These are phyloP conservation scores for Hylaea fasciaria DNA, from an alignment of 2,888 invertebrate species.

Conservation along the genomic window DNA sequence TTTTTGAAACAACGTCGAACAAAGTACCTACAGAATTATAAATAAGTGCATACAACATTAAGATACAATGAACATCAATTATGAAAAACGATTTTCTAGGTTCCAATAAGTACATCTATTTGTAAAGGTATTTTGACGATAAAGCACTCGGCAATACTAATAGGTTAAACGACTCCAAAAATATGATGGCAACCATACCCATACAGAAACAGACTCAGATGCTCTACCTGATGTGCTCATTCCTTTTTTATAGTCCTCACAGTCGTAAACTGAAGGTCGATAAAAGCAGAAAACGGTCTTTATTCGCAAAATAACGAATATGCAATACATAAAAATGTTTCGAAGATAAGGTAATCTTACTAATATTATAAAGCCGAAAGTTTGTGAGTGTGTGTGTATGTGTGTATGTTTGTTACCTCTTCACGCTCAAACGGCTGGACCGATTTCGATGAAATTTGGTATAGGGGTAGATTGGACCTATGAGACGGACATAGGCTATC, in stretches of 20 bases:
- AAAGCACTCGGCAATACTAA: neutral
- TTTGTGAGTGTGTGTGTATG: too few species aligned
- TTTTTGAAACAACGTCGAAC: too few species aligned
- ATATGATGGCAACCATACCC: constrained; percentile 5
- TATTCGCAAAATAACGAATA: constrained; percentile 30
- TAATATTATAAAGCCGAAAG: constrained; percentile 11
- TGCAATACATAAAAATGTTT: constrained; percentile 36
- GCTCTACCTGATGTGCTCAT: constrained; percentile 39
- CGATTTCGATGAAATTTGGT: too few species aligned
- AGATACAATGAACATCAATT: too few species aligned
- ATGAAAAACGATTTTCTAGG: too few species aligned
- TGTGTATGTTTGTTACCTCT: too few species aligned
- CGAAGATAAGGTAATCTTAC: constrained; percentile 28
- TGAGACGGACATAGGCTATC: too few species aligned
- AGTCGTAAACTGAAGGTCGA: constrained; percentile 38
- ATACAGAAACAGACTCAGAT: constrained; percentile 26
- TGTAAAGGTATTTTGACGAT: neutral
- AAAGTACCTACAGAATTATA: too few species aligned
- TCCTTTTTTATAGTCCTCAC: constrained; percentile 39
- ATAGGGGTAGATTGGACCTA: too few species aligned
- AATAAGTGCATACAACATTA: too few species aligned
- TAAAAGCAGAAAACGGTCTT: constrained; percentile 33
- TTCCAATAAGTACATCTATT: too few species aligned
- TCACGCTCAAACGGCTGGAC: too few species aligned
- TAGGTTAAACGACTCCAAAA: constrained; percentile 18